Percentiles rank a stretch among this genome's conserved stretches.
Conservation (phyloP, 2,888 invertebrate genomes). For the Drosophila antonietae region DNA sequence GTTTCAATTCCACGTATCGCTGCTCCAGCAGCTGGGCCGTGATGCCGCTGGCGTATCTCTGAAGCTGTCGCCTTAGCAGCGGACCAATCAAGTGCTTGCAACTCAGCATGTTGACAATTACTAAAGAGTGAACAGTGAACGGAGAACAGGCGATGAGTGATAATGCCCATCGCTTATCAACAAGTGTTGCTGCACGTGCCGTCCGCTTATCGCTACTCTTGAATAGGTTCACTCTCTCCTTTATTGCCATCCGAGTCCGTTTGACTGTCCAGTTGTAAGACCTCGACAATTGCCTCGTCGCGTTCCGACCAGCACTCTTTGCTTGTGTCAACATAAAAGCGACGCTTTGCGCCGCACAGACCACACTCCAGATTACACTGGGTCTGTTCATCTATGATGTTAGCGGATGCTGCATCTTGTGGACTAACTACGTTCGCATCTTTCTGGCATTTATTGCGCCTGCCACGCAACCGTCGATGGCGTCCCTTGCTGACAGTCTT, state of each 20-base stretch:
- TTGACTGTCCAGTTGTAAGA: constrained; percentile 30
- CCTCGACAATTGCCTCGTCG: constrained; percentile 72
- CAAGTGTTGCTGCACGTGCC: constrained; percentile 16
- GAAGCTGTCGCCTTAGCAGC: constrained; percentile 16
- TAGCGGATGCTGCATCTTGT: background rate
- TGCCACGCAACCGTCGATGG: constrained; percentile 26
- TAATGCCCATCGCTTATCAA: constrained; percentile 44
- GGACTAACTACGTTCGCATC: background rate
- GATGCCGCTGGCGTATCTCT: constrained; percentile 32
- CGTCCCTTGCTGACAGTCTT: constrained; percentile 11
- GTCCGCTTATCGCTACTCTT: constrained; percentile 25
- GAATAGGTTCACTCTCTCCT: background rate
- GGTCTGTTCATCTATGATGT: constrained; percentile 41
- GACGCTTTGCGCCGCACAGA: constrained; percentile 72
- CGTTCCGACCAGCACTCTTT: constrained; percentile 83
- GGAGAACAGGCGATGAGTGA: constrained; percentile 40
- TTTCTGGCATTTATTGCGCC: background rate
- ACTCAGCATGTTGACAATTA: constrained; percentile 61
- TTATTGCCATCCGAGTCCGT: background rate
- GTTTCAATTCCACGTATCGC: constrained; percentile 55
- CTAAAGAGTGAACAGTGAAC: constrained; percentile 29
- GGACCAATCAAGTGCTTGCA: constrained; percentile 63
- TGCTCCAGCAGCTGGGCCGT: constrained; percentile 43
- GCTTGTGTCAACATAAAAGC: constrained; percentile 71
- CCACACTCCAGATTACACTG: constrained; percentile 70